Evolutionary conservation across 2,888 invertebrate genomes (phyloP).

Genomic region (Cryptus armator): DNA sequence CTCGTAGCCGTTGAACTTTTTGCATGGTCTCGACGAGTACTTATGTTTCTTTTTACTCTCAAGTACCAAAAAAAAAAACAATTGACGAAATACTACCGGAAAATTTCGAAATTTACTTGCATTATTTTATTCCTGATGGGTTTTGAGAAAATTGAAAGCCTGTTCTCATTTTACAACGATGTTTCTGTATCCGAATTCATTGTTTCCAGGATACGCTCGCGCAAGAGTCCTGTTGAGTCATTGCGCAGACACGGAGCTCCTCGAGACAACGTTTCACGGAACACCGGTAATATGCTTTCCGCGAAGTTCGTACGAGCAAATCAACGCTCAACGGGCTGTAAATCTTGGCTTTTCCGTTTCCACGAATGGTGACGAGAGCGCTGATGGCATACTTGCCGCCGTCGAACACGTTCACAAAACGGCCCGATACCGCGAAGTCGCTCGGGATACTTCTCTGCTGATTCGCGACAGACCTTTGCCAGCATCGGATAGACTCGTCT

Average conservation of each 20-base stretch:
- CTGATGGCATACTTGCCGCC: constrained; percentile 70
- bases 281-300: constrained; percentile 83
- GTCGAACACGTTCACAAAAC: constrained; percentile 77
- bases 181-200: neutral
- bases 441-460: constrained; percentile 78
- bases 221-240: constrained; percentile 81
- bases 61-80: too few relatives aligned
- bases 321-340: constrained; percentile 77
- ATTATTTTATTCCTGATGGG: neutral
- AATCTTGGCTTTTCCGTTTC: constrained; percentile 77
- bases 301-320: constrained; percentile 76
- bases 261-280: constrained; percentile 82
- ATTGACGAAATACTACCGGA: neutral
- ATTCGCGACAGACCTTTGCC: constrained; percentile 82
- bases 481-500: constrained; percentile 80
- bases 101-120: neutral
- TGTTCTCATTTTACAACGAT: neutral
- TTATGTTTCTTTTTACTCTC: too few relatives aligned
- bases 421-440: constrained; percentile 78
- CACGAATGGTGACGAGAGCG: constrained; percentile 65
- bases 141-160: neutral
- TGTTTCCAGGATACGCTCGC: constrained; percentile 79
- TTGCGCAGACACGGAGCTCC: constrained; percentile 81
- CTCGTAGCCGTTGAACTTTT: too few relatives aligned
- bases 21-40: too few relatives aligned